Base-by-base conservation (phyloP, 2,888 invertebrate species). In the Serripes groenlandicus region DNA sequence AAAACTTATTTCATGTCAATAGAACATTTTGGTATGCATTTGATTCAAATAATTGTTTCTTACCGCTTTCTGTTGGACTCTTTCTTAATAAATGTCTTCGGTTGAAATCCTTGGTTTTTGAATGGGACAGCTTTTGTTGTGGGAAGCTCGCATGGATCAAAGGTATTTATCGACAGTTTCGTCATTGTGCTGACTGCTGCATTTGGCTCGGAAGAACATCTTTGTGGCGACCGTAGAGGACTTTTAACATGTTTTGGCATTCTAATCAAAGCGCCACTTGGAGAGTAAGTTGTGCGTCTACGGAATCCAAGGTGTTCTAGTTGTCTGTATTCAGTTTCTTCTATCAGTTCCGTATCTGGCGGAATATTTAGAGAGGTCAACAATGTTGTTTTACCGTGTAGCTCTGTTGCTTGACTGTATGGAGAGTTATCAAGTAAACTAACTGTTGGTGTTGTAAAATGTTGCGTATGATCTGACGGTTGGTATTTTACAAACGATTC, bases 261-360 rank as follows among this genome's bases (percentile, higher is more conserved):
- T 15, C 75, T 34, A 15, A 82, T 42, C n/a, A 77, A 30, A 23
- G 66, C 34, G 0, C 85, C 82, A 15, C 83, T 42, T 2, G 83
- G 76, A 37, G 73, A 56, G 54, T 78, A 62, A 11, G 73, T 52
- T 11, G 83, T 78, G 37, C 78, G 42, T n/a, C 78, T 71, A 23
- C 86, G 49, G 49, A 86, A 83, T 21, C 86, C 86, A 1, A 86
- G 70, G 21, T 75, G 74, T 34, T 86, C 86, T 5, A 86, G 58
- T 28, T 78, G 72, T n/a, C 76, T 32, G 42, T 86, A 86, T 0
- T 64, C 49, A 2, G 23, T 52, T 23, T 80, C 76, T 64, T 86
- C 76, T 0, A 86, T 35, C 1, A 15, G 0, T 4, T 82, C 72
- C 1, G 58, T 34, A 7, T 66, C 66, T 1, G 56, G 23, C 11